These are phyloP conservation scores for Chitala chitala DNA, from an alignment of 2,113 vertebrate genomes.

Conservation along the genomic window DNA sequence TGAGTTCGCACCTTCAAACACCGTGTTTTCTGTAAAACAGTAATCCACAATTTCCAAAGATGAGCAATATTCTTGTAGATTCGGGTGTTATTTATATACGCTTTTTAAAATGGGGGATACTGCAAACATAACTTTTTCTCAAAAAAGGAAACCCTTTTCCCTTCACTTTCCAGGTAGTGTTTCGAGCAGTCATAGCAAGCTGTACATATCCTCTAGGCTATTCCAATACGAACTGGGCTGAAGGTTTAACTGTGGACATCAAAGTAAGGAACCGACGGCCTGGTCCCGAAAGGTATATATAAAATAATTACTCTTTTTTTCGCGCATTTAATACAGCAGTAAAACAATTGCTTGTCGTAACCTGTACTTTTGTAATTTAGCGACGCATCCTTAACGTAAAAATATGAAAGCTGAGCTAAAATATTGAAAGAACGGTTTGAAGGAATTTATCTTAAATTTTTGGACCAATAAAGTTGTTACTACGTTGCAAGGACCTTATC, in stretches of 20 bases:
- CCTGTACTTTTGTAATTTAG: too few relatives aligned
- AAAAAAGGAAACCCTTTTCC: slow-evolving; percentile 38
- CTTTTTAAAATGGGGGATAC: slow-evolving; percentile 36
- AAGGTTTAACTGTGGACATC: slow-evolving; percentile 82
- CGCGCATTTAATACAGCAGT: too few relatives aligned
- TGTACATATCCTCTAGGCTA: slow-evolving; percentile 74
- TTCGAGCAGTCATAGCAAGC: slow-evolving; percentile 68
- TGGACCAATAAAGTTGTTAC: slow-evolving; percentile 54
- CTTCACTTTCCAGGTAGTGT: slow-evolving; percentile 51
- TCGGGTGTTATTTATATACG: neutral
- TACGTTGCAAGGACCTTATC: slow-evolving; percentile 89
- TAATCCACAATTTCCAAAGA: slow-evolving; percentile 50
- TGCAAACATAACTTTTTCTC: slow-evolving; percentile 28
- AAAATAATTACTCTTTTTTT: slow-evolving; percentile 43
- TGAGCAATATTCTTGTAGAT: neutral
- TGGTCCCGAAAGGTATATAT: slow-evolving; percentile 81
- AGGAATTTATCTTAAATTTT: slow-evolving; percentile 1
- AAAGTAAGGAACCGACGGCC: slow-evolving; percentile 78
- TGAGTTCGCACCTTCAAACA: slow-evolving; percentile 27
- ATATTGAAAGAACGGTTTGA: slow-evolving; percentile 6
- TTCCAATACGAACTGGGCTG: slow-evolving; percentile 75
- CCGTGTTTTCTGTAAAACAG: slow-evolving; percentile 35
- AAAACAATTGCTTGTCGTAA: too few relatives aligned
- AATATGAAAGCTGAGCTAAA: too few relatives aligned
- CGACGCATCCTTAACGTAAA: too few relatives aligned